Evolutionary conservation across 2,797 vertebrate species (phyloP).

Genomic region (Melanotaenia maccullochi): DNA sequence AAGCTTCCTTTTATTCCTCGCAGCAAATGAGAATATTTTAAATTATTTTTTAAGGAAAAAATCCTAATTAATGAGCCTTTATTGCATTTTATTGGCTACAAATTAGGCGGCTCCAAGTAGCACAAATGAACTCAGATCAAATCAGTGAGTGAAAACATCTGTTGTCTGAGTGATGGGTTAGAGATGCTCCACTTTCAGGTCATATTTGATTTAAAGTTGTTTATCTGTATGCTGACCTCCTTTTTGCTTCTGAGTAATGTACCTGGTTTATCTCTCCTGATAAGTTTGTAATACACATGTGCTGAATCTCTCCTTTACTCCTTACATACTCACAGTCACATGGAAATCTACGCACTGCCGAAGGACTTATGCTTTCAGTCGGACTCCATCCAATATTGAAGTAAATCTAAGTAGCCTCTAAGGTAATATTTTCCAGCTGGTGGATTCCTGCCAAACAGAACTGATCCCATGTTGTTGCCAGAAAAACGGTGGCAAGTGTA

Average conservation of each 20-base stretch:
- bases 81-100: neutral
- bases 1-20: too few species aligned
- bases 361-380: constrained; percentile 13
- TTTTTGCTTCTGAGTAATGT: constrained; percentile 37
- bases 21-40: too few species aligned
- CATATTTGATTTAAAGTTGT: constrained; percentile 17
- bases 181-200: constrained; percentile 6
- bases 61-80: too few species aligned
- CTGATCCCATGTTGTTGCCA: constrained; percentile 16
- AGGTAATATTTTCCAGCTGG: constrained; percentile 29
- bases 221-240: constrained; percentile 18
- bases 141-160: constrained; percentile 9
- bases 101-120: neutral
- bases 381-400: neutral
- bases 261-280: constrained; percentile 35
- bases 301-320: constrained; percentile 2
- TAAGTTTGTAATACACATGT: constrained; percentile 47
- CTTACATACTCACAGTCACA: constrained; percentile 21
- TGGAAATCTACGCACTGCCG: constrained; percentile 29
- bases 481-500: constrained; percentile 11
- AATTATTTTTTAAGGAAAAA: too few species aligned
- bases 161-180: neutral
- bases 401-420: constrained; percentile 29
- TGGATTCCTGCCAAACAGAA: constrained; percentile 32
- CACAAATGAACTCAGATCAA: neutral